Conservation (phyloP, 2,113 vertebrate genomes). For the Mixornis gularis region DNA sequence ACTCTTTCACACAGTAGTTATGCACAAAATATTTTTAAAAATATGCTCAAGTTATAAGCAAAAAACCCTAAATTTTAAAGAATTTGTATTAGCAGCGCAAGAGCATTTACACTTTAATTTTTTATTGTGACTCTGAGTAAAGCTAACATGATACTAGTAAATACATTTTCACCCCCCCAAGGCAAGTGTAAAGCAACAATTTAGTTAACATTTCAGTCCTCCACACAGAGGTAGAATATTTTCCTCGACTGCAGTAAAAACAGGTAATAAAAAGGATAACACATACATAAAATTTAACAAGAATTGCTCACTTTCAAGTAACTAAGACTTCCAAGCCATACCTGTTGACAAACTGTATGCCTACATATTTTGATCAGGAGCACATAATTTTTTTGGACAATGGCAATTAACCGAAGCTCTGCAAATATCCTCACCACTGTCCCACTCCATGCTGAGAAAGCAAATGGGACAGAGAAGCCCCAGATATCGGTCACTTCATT, state of each 20-base stretch:
- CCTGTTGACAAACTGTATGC: background rate
- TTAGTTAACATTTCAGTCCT: background rate
- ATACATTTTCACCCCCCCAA: background rate
- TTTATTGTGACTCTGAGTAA: background rate
- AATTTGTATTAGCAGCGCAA: background rate
- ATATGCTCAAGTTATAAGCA: background rate
- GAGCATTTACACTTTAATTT: background rate
- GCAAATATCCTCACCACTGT: background rate
- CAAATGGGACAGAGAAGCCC: background rate
- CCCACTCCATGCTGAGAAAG: background rate
- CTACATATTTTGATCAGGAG: background rate
- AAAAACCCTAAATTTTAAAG: background rate
- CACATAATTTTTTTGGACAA: background rate
- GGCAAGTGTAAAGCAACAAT: background rate
- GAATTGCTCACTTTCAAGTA: background rate
- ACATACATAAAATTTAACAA: background rate
- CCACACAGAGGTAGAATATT: background rate
- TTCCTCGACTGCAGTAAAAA: background rate
- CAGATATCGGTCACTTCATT: background rate
- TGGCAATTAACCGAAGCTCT: background rate
- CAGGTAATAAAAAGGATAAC: background rate
- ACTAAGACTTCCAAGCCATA: background rate
- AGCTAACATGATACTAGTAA: background rate
- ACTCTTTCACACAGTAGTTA: background rate
- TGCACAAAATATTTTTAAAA: background rate